Base-by-base conservation (phyloP, 1,140 invertebrate species). In the Tenebrio molitor region DNA sequence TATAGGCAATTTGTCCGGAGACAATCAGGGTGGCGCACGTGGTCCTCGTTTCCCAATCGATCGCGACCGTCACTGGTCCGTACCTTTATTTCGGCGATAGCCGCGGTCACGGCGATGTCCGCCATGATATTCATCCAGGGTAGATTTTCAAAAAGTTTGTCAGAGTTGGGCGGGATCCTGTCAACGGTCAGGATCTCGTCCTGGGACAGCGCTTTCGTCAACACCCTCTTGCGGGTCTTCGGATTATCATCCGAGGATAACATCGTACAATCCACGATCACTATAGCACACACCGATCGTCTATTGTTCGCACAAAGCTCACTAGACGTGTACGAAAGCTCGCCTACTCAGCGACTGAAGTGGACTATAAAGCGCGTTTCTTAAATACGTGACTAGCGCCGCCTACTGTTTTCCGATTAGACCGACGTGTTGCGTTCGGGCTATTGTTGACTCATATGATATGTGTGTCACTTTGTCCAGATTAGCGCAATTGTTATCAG, bases 51-150 rank as follows among this genome's bases (percentile, higher is more conserved):
- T n/a, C n/a, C n/a, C n/a, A n/a, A n/a, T n/a, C n/a, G n/a, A n/a
- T n/a, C n/a, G n/a, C n/a, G n/a, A n/a, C n/a, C n/a, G n/a, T n/a
- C n/a, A n/a, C n/a, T n/a, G n/a, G n/a, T n/a, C 21, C 2, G 6
- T 78, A 82, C 81, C 81, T 82, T 81, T 41, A 81, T 75, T 75
- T 82, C 81, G 10, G 80, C 80, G 66, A 82, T 75, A 70, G 81
- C 81, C 12, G 81, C 80, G 0, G 80, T 78, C 25, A 82, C 69
- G 8, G 81, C 80, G 63, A 82, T 77, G 68, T 82, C 80, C 15
- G 80, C 71, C 80, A 82, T 82, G 42, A 82, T 82, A 44, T 77
- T 79, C 50, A 82, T 65, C 81, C 81, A 82, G 8, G 80, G 81
- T 8, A 81, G 15, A 74, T 77, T 78, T 8, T 81, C 78, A 42